Conservation (phyloP, 2,113 vertebrate species). For the human region DNA sequence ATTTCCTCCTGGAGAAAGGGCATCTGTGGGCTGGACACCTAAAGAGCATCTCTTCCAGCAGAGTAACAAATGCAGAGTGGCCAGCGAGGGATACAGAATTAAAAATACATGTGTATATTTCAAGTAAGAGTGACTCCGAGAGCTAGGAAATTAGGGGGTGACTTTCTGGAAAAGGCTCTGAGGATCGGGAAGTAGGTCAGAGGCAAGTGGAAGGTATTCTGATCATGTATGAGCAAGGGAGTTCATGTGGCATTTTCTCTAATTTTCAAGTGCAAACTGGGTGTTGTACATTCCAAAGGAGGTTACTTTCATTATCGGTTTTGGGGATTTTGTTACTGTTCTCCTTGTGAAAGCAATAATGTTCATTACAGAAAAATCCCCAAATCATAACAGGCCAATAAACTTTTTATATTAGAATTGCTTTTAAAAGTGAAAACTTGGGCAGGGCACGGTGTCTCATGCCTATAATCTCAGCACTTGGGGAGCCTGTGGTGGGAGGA, state of each 20-base stretch:
- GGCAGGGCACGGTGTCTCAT: too few relatives aligned
- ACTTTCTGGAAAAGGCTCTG: neutral
- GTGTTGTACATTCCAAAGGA: neutral
- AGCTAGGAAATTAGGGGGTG: neutral
- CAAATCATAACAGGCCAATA: neutral
- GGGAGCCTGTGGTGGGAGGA: too few relatives aligned
- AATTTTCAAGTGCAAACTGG: neutral
- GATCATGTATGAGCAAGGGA: rapidly evolving
- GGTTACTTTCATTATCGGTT: neutral
- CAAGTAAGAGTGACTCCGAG: neutral
- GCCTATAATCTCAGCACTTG: too few relatives aligned
- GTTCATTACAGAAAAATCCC: neutral
- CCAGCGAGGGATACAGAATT: rapidly evolving
- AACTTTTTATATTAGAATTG: neutral
- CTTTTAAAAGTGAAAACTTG: neutral
- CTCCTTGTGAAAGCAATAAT: neutral
- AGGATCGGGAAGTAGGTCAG: rapidly evolving
- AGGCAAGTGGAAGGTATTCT: rapidly evolving
- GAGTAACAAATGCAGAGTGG: neutral
- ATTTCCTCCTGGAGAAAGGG: neutral
- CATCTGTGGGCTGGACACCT: too few relatives aligned
- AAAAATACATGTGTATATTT: neutral
- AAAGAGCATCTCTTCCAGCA: neutral
- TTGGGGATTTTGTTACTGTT: neutral
- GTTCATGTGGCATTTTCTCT: neutral